These are phyloP conservation scores for Acanthiza pusilla DNA, from an alignment of 2,797 vertebrate genomes.

Conservation along the genomic window DNA sequence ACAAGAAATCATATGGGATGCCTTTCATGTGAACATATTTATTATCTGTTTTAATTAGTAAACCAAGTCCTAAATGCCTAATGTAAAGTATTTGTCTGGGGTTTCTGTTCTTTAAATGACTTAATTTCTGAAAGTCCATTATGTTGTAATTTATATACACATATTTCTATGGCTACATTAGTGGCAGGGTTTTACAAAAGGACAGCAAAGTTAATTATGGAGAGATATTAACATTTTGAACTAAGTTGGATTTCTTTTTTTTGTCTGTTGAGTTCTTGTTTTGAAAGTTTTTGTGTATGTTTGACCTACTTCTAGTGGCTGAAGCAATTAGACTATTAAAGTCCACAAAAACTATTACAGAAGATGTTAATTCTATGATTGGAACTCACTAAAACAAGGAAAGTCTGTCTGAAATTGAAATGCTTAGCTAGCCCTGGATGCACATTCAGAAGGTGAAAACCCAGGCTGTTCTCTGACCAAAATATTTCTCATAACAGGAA, in stretches of 20 bases:
- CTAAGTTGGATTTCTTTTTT: not conserved
- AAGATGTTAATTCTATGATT: not conserved
- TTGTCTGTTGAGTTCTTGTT: not conserved
- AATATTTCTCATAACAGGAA: not conserved
- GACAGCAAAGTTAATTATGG: conserved; percentile 2
- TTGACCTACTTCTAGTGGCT: not conserved
- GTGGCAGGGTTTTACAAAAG: conserved; percentile 11
- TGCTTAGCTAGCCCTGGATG: not conserved
- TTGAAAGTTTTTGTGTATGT: conserved; percentile 5
- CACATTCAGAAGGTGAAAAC: not conserved
- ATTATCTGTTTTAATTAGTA: conserved; percentile 41
- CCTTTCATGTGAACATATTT: conserved; percentile 31
- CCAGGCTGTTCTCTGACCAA: not conserved
- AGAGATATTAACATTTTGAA: conserved; percentile 15
- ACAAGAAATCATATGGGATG: conserved; percentile 25
- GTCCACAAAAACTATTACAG: not conserved
- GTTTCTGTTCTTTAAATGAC: not conserved
- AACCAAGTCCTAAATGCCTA: not conserved
- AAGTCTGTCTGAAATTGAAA: not conserved
- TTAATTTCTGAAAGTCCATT: conserved; percentile 16
- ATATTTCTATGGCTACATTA: not conserved
- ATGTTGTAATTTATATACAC: not conserved
- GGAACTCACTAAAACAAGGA: conserved; percentile 1
- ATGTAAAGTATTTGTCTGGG: conserved; percentile 1
- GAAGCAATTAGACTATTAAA: not conserved